Evolutionary conservation across 1,140 invertebrate species (phyloP).

Genomic region (Potamilus streckersoni): DNA sequence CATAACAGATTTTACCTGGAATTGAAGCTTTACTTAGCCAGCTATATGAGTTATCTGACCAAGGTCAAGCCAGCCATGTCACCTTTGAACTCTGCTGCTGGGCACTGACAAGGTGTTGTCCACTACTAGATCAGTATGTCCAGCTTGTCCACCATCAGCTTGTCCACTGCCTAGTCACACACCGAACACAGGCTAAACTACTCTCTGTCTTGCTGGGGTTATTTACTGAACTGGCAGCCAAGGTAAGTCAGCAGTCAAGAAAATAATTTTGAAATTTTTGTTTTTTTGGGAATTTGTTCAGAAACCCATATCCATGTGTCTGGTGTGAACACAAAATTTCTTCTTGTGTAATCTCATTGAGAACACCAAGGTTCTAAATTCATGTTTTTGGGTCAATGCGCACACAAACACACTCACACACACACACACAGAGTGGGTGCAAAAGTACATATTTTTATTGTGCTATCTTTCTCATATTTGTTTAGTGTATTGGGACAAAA

Average conservation of each 20-base stretch:
- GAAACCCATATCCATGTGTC: background rate
- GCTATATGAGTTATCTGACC: background rate
- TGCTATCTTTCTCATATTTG: too few species aligned
- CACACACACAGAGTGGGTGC: too few species aligned
- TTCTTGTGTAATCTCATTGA: background rate
- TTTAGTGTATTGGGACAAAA: too few species aligned
- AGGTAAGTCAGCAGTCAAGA: slow-evolving; percentile 69
- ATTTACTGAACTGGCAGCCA: slow-evolving; percentile 85
- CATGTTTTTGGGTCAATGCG: too few species aligned
- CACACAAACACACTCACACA: too few species aligned
- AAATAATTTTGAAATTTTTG: background rate
- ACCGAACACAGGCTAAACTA: slow-evolving; percentile 85
- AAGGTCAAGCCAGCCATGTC: background rate
- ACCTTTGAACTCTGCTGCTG: background rate
- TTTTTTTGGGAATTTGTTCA: background rate
- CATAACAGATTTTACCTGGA: slow-evolving; percentile 1
- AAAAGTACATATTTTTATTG: too few species aligned
- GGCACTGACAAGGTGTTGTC: slow-evolving; percentile 36
- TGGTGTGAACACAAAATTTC: background rate
- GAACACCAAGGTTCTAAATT: too few species aligned
- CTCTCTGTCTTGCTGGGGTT: slow-evolving; percentile 84
- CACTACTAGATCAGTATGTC: slow-evolving; percentile 84
- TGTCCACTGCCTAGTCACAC: slow-evolving; percentile 79
- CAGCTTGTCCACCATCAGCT: slow-evolving; percentile 83
- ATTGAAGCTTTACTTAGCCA: slow-evolving; percentile 7